Conservation (phyloP, 2,113 vertebrate genomes). For the Larimichthys crocea region DNA sequence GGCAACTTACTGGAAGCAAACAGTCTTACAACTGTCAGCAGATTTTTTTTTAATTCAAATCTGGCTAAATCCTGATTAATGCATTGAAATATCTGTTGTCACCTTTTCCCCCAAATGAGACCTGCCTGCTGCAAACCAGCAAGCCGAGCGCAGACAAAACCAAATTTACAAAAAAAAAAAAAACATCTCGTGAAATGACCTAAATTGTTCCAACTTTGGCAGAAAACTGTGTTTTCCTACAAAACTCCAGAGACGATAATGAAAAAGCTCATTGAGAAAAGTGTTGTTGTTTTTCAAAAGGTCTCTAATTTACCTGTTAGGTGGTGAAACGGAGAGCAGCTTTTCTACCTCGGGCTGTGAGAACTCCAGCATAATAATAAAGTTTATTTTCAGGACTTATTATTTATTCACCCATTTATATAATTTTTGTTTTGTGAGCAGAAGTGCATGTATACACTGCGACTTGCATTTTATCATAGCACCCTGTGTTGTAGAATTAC, state of each 20-base stretch:
- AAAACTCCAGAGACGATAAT: not conserved
- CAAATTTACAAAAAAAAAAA: not conserved
- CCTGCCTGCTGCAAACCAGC: not conserved
- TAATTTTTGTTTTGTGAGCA: no score
- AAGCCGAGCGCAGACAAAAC: not conserved
- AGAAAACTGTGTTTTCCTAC: not conserved
- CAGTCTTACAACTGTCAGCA: not conserved
- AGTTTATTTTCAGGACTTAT: no score
- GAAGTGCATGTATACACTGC: no score
- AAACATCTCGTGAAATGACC: not conserved
- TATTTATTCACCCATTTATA: no score
- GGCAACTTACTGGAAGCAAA: not conserved
- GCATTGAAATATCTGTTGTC: no score
- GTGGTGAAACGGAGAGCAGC: not conserved
- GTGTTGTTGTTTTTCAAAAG: not conserved
- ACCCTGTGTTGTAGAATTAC: no score
- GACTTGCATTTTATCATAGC: no score
- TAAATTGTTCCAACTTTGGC: not conserved
- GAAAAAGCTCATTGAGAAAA: not conserved
- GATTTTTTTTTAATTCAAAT: not conserved
- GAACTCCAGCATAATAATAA: no score
- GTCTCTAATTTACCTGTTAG: not conserved
- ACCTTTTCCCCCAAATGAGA: not conserved
- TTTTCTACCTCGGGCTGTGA: no score
- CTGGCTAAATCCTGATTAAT: no score